Conservation (phyloP, 2,888 invertebrate genomes). For the Ophion obscuratus region DNA sequence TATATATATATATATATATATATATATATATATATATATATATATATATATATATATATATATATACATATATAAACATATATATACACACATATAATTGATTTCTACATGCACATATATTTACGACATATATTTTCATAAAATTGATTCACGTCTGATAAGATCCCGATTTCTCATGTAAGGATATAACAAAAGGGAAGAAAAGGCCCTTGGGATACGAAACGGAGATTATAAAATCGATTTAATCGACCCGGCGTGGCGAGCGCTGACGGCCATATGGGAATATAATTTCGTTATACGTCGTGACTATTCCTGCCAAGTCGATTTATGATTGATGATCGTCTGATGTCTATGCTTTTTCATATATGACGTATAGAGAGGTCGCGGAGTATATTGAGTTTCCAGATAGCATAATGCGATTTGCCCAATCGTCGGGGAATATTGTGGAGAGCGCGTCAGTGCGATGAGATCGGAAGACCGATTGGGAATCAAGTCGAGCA, state of each 20-base stretch:
- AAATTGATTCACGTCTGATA: background rate
- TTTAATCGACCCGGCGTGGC: slow-evolving; percentile 11
- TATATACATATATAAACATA: too few relatives aligned
- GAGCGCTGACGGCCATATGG: slow-evolving; percentile 13
- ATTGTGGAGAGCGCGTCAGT: slow-evolving; percentile 15
- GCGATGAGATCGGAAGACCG: slow-evolving; percentile 46
- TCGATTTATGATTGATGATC: slow-evolving; percentile 59
- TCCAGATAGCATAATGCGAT: slow-evolving; percentile 42
- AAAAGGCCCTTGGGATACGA: slow-evolving; percentile 10
- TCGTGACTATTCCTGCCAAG: slow-evolving; percentile 38
- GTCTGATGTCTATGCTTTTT: slow-evolving; percentile 49
- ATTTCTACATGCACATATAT: background rate
- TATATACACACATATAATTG: background rate
- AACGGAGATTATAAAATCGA: slow-evolving; percentile 24
- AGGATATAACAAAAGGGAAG: background rate
- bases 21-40: too few relatives aligned
- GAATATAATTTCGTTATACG: slow-evolving; percentile 34
- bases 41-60: too few relatives aligned
- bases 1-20: too few relatives aligned
- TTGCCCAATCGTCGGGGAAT: slow-evolving; percentile 39
- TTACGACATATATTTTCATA: background rate
- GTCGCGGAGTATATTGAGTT: slow-evolving; percentile 35
- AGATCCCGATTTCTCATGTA: background rate
- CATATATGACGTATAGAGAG: background rate
- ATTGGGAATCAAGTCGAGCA: slow-evolving; percentile 42